A percentile compares a stretch with the other conserved stretches of the same genome.
phyloP scores from a whole-genome alignment of 1,140 invertebrate species.

The Teleopsis dalmanni region DNA sequence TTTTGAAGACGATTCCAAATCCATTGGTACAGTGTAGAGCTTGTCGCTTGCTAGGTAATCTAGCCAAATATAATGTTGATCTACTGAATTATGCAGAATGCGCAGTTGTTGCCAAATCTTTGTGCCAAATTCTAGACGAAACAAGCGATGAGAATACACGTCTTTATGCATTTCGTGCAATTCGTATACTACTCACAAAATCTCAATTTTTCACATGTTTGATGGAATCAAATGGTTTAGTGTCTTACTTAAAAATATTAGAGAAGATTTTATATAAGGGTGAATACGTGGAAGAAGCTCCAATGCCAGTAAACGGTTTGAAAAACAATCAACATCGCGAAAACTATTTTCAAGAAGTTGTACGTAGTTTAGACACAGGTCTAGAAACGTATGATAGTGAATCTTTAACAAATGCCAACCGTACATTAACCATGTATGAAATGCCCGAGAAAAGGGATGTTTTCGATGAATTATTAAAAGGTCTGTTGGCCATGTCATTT shows the following conservation, averaged over 20 bases:
- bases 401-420: slow-evolving; percentile 30
- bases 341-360: slow-evolving; percentile 42
- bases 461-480: slow-evolving; percentile 39
- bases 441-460: slow-evolving; percentile 30
- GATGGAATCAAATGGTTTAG: slow-evolving; percentile 27
- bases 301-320: slow-evolving; percentile 20
- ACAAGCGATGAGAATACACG: slow-evolving; percentile 32
- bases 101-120: slow-evolving; percentile 29
- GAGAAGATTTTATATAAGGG: no score
- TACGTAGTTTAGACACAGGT: slow-evolving; percentile 35
- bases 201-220: slow-evolving; percentile 34
- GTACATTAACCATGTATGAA: slow-evolving; percentile 21
- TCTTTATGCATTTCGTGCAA: slow-evolving; percentile 39
- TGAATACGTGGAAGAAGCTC: background rate
- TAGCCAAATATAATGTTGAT: slow-evolving; percentile 32
- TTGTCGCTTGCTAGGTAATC: slow-evolving; percentile 37
- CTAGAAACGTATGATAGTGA: slow-evolving; percentile 40
- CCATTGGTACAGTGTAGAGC: slow-evolving; percentile 36
- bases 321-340: slow-evolving; percentile 39
- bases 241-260: slow-evolving; percentile 25
- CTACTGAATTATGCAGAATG: slow-evolving; percentile 23
- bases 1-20: slow-evolving; percentile 41
- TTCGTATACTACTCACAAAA: slow-evolving; percentile 29
- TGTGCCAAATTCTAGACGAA: slow-evolving; percentile 39
- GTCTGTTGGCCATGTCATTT: slow-evolving; percentile 30